These are phyloP conservation scores for Stylophora pistillata DNA, from an alignment of 64 coral and sea anemone genomes.

Conservation along the genomic window DNA sequence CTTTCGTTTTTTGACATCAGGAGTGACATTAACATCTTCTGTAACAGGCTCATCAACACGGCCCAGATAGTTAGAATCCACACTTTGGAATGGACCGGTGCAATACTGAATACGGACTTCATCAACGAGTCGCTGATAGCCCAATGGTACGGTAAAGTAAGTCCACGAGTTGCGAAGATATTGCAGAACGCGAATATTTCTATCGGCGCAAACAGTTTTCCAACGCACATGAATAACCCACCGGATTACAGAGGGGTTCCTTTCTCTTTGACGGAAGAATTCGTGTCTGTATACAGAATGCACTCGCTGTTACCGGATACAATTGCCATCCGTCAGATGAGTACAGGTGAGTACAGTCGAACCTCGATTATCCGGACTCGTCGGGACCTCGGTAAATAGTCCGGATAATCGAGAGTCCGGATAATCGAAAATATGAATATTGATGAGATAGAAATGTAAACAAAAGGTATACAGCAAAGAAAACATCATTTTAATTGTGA, in stretches of 20 bases:
- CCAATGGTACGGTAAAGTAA: slow-evolving; percentile 73
- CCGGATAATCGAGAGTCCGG: too few relatives aligned
- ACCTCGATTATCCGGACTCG: too few relatives aligned
- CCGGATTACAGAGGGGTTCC: slow-evolving; percentile 59
- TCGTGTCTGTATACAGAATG: slow-evolving; percentile 75
- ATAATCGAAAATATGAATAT: too few relatives aligned
- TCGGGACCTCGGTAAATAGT: too few relatives aligned
- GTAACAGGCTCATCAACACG: slow-evolving; percentile 62
- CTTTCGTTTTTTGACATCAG: too few relatives aligned
- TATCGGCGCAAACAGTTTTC: slow-evolving; percentile 16
- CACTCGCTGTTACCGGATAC: slow-evolving; percentile 76
- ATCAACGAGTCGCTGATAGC: slow-evolving; percentile 56
- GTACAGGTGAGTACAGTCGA: slow-evolving; percentile 58
- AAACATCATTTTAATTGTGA: too few relatives aligned
- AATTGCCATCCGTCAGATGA: slow-evolving; percentile 47
- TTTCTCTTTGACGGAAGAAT: slow-evolving; percentile 86
- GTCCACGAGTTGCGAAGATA: background rate
- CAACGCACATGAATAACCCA: background rate
- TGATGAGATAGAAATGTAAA: too few relatives aligned
- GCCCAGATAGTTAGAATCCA: slow-evolving; percentile 78
- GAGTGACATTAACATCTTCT: background rate
- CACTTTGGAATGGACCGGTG: slow-evolving; percentile 79
- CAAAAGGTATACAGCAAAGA: too few relatives aligned
- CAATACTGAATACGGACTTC: slow-evolving; percentile 67
- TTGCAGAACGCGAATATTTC: slow-evolving; percentile 53